Percentiles rank a stretch among this genome's conserved stretches.
Conservation (phyloP, 2,113 vertebrate genomes). For the Nyctereutes procyonoides region DNA sequence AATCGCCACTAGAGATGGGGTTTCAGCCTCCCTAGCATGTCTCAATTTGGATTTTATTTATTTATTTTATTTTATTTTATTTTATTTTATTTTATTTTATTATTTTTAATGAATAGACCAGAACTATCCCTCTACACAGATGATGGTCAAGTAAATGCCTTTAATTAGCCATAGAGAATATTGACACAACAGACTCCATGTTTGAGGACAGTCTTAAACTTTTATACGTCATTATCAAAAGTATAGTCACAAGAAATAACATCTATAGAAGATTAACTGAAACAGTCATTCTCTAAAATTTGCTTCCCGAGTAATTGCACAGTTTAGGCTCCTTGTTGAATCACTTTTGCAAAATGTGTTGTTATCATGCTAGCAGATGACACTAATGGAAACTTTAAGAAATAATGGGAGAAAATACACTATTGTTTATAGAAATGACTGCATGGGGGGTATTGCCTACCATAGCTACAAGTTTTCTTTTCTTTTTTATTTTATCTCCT, state of each 20-base stretch:
- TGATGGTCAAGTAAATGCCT: neutral
- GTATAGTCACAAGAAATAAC: neutral
- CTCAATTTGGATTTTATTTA: conserved; percentile 9
- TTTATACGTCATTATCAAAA: conserved; percentile 7
- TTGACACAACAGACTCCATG: neutral
- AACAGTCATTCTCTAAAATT: neutral
- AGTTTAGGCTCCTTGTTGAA: neutral
- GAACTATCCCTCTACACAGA: neutral
- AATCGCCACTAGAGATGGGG: neutral
- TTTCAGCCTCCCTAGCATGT: neutral
- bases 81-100: neutral
- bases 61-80: neutral
- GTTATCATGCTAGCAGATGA: neutral
- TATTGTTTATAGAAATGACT: neutral
- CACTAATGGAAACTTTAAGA: neutral
- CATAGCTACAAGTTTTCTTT: neutral
- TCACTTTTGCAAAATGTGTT: conserved; percentile 8
- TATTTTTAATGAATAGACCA: neutral
- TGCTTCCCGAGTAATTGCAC: neutral
- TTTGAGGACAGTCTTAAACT: neutral
- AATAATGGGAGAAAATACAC: neutral
- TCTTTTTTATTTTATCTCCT: too few relatives aligned
- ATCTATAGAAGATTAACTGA: neutral
- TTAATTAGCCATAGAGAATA: neutral
- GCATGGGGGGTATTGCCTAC: neutral